Base-by-base conservation (phyloP, 1,140 invertebrate genomes). In the Varroa destructor region DNA sequence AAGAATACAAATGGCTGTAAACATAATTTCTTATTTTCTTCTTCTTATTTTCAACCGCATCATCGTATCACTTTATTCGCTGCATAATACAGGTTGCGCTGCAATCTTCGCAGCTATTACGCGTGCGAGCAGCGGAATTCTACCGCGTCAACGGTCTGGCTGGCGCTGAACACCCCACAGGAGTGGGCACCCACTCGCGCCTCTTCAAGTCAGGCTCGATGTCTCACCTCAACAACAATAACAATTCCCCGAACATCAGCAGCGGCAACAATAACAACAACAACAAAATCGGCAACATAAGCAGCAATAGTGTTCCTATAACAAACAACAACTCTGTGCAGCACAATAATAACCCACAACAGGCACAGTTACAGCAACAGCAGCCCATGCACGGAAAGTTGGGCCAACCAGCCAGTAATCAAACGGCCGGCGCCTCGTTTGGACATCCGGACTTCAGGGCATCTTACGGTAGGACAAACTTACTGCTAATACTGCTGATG, bases 381-480 rank as follows among this genome's bases (percentile, higher is more conserved):
- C 46, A 51, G 4, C 25, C 25, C 25, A 25, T 25, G 25, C 46
- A 51, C 46, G 46, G 46, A 8, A 51, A 51, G 46, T 8, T 51
- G 46, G 46, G 46, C 46, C 46, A 51, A 8, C 4, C 46, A 8
- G 46, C 46, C 3, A 51, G 61, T 40, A 67, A 67, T 67, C 61
- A 12, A 46, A 43, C 61, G 36, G 61, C 40, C 46, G 46, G 46
- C 46, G 46, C 46, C 37, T 67, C 61, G 37, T 67, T 67, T 40
- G 61, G 61, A 67, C 61, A 40, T 40, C 61, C 61, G 61, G 61
- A 67, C 61, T 67, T 67, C 40, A 67, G 61, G 61, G 61, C 61
- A 40, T 67, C 61, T 67, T 67, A 67, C 8, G 61, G 61, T 67
- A 46, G 40, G 61, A 25, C 25, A 25, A 25, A 25, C 25, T 25